Percentiles rank a stretch among this genome's conserved stretches.
Evolutionary conservation across 2,888 invertebrate species (phyloP).

Genomic region (Eupithecia exiguata): DNA sequence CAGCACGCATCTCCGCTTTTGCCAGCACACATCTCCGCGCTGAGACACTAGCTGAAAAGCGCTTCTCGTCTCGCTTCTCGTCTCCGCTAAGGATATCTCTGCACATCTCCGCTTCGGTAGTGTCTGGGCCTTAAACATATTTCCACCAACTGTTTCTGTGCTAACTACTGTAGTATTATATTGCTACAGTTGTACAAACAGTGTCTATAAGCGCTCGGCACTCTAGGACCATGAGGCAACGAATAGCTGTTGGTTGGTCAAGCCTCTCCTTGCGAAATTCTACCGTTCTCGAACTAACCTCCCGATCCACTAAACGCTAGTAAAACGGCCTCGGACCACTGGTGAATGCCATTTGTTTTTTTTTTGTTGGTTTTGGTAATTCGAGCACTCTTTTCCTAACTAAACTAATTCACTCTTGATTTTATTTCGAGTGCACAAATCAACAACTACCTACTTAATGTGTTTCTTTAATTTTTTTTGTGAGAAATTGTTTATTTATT

Average conservation of each 20-base stretch:
- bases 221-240: constrained; percentile 40
- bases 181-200: not conserved
- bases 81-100: no score
- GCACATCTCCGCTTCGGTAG: no score
- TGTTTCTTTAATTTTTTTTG: no score
- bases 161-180: not conserved
- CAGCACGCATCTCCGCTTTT: no score
- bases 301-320: constrained; percentile 35
- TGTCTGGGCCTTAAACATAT: not conserved
- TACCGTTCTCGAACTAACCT: constrained; percentile 41
- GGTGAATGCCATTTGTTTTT: not conserved
- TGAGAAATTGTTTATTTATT: no score
- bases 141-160: not conserved
- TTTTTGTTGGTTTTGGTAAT: not conserved
- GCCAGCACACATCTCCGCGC: no score
- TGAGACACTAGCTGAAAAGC: no score
- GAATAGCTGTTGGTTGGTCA: constrained; percentile 43
- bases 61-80: no score
- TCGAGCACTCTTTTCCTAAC: no score
- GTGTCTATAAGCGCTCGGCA: constrained; percentile 11
- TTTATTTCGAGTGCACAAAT: not conserved
- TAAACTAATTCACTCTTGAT: not conserved
- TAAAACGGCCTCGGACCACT: constrained; percentile 7
- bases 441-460: no score
- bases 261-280: constrained; percentile 40